phyloP scores from a whole-genome alignment of 37 sponge, comb jelly and placozoan species.

The Beroe forskalii region DNA sequence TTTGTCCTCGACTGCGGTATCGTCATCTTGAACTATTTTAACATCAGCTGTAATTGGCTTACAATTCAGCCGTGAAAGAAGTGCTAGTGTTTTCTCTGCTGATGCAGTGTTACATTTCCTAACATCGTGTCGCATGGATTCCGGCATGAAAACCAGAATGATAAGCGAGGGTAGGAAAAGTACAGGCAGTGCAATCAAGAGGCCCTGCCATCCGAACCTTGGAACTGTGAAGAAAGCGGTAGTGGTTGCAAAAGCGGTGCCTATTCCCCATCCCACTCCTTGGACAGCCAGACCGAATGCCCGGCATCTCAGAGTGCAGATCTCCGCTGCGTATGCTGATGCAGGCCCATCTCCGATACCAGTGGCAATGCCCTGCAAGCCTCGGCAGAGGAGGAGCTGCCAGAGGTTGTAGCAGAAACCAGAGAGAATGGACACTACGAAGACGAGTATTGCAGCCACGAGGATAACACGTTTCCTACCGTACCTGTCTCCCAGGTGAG shows the following conservation, averaged over 20 bases:
- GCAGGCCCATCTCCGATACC: conserved; percentile 37
- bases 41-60: no score
- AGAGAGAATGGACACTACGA: neutral
- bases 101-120: neutral
- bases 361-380: neutral
- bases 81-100: neutral
- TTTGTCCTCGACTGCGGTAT: neutral
- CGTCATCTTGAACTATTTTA: no score
- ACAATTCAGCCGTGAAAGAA: neutral
- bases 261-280: neutral
- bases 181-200: neutral
- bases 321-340: conserved; percentile 8
- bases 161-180: neutral
- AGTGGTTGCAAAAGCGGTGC: neutral
- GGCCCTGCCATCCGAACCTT: neutral
- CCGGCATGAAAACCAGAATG: neutral
- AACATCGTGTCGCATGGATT: neutral
- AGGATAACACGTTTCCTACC: neutral
- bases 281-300: neutral
- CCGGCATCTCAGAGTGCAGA: neutral
- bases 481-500: neutral
- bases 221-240: neutral
- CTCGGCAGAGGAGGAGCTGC: conserved; percentile 2
- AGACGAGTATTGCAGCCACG: neutral
- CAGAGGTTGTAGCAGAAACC: neutral